phyloP scores from a whole-genome alignment of 2,113 vertebrate genomes.

The Anser brachyrhynchus region DNA sequence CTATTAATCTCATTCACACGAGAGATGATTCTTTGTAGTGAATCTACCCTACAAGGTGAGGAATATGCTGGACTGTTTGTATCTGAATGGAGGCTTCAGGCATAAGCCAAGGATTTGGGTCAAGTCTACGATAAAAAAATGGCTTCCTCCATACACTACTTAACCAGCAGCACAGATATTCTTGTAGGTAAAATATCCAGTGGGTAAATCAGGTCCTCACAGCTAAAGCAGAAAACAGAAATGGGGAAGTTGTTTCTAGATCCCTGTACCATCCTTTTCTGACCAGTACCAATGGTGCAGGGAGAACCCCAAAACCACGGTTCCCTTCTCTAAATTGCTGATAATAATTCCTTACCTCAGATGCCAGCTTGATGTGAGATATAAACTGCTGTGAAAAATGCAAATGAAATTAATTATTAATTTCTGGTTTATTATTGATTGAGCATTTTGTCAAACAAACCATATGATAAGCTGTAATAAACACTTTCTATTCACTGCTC shows the following conservation, averaged over 20 bases:
- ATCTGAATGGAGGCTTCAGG: neutral
- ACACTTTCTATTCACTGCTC: slow-evolving; percentile 19
- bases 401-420: neutral
- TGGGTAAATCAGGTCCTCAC: neutral
- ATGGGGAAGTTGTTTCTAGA: neutral
- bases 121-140: neutral
- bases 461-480: slow-evolving; percentile 35
- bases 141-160: neutral
- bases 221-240: neutral
- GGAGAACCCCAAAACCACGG: neutral
- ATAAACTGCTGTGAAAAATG: neutral
- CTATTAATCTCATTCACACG: neutral
- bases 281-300: neutral
- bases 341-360: neutral
- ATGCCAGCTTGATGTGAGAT: rapidly evolving
- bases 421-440: slow-evolving; percentile 32
- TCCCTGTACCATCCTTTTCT: neutral
- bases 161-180: neutral
- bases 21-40: neutral
- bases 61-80: neutral
- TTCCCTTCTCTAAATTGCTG: neutral
- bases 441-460: slow-evolving; percentile 24
- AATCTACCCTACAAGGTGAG: neutral
- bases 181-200: neutral
- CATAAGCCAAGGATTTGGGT: neutral